These are phyloP conservation scores for Pardalotus punctatus DNA, from an alignment of 2,113 vertebrate genomes.

Conservation along the genomic window DNA sequence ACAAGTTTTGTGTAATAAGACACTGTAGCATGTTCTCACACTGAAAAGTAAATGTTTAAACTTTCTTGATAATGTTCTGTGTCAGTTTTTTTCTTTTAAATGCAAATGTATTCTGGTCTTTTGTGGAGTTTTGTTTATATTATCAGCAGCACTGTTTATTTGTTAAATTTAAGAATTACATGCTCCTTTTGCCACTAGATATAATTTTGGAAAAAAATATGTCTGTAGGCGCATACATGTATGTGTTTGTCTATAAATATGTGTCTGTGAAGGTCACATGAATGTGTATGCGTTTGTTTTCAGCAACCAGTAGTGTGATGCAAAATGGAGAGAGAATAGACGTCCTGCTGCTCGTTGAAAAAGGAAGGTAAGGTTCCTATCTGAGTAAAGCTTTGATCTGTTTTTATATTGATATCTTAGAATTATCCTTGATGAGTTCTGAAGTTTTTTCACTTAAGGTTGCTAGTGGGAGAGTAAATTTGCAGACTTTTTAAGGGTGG, in stretches of 20 bases:
- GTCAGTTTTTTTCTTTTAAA: background rate
- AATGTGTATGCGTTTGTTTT: background rate
- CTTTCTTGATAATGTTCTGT: background rate
- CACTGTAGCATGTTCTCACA: background rate
- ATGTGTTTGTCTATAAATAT: background rate
- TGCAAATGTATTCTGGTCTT: background rate
- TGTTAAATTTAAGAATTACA: background rate
- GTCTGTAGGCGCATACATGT: background rate
- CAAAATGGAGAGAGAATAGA: conserved; percentile 90
- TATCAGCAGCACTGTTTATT: background rate
- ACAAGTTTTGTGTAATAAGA: background rate
- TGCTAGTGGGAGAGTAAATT: background rate
- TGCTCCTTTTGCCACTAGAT: background rate
- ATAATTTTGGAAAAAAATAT: background rate
- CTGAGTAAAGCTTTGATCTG: background rate
- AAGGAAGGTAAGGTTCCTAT: conserved; percentile 83
- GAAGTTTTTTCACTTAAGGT: background rate
- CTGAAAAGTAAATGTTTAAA: background rate
- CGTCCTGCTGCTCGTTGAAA: conserved; percentile 90
- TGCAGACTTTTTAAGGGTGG: background rate
- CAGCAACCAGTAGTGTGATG: conserved; percentile 84
- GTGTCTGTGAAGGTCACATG: background rate
- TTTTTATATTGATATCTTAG: background rate
- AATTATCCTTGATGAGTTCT: background rate
- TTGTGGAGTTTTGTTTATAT: background rate